Conservation (phyloP, 2,888 invertebrate genomes). For the Malacosoma neustria region DNA sequence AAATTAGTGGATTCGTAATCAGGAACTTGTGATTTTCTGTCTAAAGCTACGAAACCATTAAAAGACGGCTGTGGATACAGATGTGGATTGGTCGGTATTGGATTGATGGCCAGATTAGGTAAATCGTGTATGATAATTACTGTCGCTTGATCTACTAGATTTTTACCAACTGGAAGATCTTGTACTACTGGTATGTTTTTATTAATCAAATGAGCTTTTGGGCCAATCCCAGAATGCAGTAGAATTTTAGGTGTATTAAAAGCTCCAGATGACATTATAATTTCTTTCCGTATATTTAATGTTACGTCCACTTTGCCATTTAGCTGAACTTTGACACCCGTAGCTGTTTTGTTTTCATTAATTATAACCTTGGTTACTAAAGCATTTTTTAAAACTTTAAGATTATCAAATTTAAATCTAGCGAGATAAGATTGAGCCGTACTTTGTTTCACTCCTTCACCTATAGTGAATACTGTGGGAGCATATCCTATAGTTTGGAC, state of each 20-base stretch:
- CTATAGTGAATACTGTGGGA: constrained; percentile 12
- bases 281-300: constrained; percentile 24
- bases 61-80: constrained; percentile 41
- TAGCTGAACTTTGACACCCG: constrained; percentile 20
- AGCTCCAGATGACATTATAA: constrained; percentile 33
- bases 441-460: constrained; percentile 20
- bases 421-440: constrained; percentile 25
- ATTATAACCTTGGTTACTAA: constrained; percentile 27
- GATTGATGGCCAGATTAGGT: constrained; percentile 7
- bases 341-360: constrained; percentile 25
- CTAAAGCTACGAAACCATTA: constrained; percentile 18
- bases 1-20: constrained; percentile 22
- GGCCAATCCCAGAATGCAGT: constrained; percentile 38
- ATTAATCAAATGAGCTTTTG: constrained; percentile 22
- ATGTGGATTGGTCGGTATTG: constrained; percentile 7
- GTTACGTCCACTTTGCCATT: constrained; percentile 13
- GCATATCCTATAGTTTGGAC: constrained; percentile 35
- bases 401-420: constrained; percentile 19
- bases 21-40: constrained; percentile 18
- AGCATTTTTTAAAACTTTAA: constrained; percentile 26
- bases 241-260: constrained; percentile 31
- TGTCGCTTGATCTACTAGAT: constrained; percentile 25
- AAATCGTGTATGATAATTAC: constrained; percentile 14
- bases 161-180: constrained; percentile 32
- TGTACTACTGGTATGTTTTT: constrained; percentile 21